Base-by-base conservation (phyloP, 2,888 invertebrate genomes). In the Anodontia alba region DNA sequence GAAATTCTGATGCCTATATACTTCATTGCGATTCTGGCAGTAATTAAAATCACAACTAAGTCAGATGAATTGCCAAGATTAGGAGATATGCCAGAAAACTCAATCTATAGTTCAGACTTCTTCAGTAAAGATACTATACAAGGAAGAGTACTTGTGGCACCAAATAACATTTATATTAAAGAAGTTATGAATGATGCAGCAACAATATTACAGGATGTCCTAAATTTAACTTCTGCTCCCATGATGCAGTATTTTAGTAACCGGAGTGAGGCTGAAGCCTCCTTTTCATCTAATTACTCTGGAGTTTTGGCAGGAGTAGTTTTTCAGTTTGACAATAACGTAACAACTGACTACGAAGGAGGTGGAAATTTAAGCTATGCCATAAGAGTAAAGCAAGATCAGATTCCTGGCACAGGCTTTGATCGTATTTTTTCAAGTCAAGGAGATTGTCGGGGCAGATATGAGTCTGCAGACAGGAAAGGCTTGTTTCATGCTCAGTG, bases 1-100 rank as follows among this genome's bases (percentile, higher is more conserved):
- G 97, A 97, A 95, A 96, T 97, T 71, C 95, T 97, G 84, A 95
- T 97, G 83, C 97, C 97, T 1, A 95, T 97, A 0, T 97, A 97
- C 94, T 97, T 97, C 46, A 95, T 97, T 83, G 96, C 96, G 46
- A 96, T 97, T 84, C 95, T 97, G 84, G 96, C 97, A 87, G 95
- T 97, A 91, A 95, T 97, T 26, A 87, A 87, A 71, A 73, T 49
- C 5, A 68, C 86, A 0, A 82, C 84, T 23, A 83, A 86, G 49
- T 90, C 90, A 10, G 74, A 70, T 29, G 69, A 43, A 80, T 26
- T 8, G 73, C 54, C 46, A 23, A 10, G 26, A 12, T 15, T 43
- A n/a, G 29, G 12, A 7, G 69, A 38, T 1, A 43, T 69, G 43
- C 69, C 46, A 2, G 43, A 69, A 46, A 69, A 69, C 46, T 42